These are phyloP conservation scores for Enteromius trimaculatus DNA, from an alignment of 2,797 vertebrate genomes.

Conservation along the genomic window DNA sequence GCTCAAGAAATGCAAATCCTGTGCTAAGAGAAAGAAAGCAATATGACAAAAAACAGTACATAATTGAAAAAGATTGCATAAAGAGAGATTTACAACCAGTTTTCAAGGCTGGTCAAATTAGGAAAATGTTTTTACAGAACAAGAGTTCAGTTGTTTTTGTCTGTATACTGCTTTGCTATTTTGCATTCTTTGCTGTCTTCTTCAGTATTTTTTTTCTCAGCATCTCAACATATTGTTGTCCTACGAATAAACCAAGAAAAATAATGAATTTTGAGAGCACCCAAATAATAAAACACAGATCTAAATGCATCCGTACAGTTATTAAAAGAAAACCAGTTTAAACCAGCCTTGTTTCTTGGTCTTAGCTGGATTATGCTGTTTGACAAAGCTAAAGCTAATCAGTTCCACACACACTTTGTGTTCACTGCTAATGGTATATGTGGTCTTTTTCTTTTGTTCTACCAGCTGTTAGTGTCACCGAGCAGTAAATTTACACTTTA, in stretches of 20 bases:
- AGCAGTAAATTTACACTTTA: conserved; percentile 29
- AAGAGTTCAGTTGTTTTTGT: neutral
- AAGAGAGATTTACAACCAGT: neutral
- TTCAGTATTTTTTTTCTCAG: neutral
- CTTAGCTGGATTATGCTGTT: too few relatives aligned
- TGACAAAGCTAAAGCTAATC: neutral
- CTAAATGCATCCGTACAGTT: neutral
- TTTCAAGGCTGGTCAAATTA: neutral
- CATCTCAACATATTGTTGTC: neutral
- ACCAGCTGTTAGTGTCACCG: neutral
- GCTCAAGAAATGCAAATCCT: neutral
- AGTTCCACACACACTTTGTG: neutral
- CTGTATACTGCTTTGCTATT: neutral
- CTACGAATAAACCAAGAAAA: neutral
- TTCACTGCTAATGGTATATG: neutral
- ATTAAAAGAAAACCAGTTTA: neutral
- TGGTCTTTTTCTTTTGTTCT: neutral
- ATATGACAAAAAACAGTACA: neutral
- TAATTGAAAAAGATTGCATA: neutral
- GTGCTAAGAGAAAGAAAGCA: neutral
- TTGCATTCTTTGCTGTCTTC: neutral
- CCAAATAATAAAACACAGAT: neutral
- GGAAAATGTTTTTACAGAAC: neutral
- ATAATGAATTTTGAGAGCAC: neutral
- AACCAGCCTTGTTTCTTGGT: too few relatives aligned